phyloP scores from a whole-genome alignment of 2,797 vertebrate genomes.

The Sebastes umbrosus region DNA sequence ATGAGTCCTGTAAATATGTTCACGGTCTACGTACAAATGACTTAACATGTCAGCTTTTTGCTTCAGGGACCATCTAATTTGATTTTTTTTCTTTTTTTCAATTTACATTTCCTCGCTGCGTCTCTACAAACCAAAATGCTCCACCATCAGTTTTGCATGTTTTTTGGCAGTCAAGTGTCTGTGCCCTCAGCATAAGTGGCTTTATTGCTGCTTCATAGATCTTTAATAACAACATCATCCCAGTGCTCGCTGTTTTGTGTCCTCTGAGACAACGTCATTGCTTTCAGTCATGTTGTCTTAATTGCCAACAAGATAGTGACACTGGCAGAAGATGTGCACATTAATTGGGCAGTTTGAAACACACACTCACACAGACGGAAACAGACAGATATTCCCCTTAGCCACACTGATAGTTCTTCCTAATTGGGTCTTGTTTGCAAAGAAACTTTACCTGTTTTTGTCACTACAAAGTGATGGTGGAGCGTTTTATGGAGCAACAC shows the following conservation, averaged over 20 bases:
- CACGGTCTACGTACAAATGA: conserved; percentile 32
- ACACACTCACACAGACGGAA: conserved; percentile 5
- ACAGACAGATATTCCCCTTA: conserved; percentile 1
- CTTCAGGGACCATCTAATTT: conserved; percentile 33
- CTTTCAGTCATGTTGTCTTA: conserved; percentile 39
- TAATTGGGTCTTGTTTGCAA: conserved; percentile 20
- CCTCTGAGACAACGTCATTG: conserved; percentile 15
- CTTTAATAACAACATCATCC: conserved; percentile 38
- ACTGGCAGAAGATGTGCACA: conserved; percentile 23
- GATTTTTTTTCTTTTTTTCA: not conserved
- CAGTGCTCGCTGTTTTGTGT: not conserved
- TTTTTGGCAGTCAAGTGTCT: conserved; percentile 7
- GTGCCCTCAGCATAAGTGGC: not conserved
- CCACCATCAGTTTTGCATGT: not conserved
- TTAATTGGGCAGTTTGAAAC: conserved; percentile 39
- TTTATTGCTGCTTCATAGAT: conserved; percentile 22
- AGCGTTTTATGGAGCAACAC: not conserved
- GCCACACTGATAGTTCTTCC: conserved; percentile 1
- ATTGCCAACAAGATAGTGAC: conserved; percentile 37
- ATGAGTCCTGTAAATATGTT: conserved; percentile 47
- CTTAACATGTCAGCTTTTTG: conserved; percentile 31
- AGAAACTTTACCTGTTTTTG: conserved; percentile 2
- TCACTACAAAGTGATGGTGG: not conserved
- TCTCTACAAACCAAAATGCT: not conserved
- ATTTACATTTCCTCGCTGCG: conserved; percentile 3